These are phyloP conservation scores for Indicator maculatus DNA, from an alignment of 2,113 vertebrate genomes.

Conservation along the genomic window DNA sequence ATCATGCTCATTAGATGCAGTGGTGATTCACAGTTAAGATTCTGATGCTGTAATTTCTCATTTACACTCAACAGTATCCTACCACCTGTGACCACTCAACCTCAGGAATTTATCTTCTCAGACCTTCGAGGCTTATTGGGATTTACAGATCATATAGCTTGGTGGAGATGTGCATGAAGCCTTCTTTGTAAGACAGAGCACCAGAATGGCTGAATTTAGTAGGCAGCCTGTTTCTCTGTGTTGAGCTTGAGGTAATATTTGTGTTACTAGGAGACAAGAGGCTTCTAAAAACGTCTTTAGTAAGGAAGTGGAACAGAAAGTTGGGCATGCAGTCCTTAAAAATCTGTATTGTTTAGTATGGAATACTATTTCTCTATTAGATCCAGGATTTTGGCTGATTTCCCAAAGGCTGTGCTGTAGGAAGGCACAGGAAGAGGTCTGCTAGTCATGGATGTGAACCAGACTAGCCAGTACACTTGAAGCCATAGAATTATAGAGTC, in stretches of 20 bases:
- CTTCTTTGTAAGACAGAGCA: not conserved
- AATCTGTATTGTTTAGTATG: not conserved
- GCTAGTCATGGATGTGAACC: no score
- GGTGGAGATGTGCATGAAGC: not conserved
- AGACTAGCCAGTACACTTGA: no score
- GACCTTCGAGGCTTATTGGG: not conserved
- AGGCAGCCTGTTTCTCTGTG: not conserved
- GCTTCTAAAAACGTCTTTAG: not conserved
- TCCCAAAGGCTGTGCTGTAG: not conserved
- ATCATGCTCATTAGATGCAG: not conserved
- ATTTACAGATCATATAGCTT: not conserved
- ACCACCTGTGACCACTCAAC: not conserved
- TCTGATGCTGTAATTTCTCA: not conserved
- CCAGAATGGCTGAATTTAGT: not conserved
- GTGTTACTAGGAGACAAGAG: not conserved
- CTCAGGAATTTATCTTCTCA: not conserved
- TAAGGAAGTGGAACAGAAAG: not conserved
- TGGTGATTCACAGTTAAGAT: not conserved
- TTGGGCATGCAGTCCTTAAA: not conserved
- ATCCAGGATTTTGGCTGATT: not conserved
- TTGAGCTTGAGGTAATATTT: not conserved
- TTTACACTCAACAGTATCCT: not conserved
- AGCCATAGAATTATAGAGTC: no score
- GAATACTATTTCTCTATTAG: not conserved
- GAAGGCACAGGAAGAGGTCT: no score